Conservation (phyloP, 1,140 invertebrate species). For the Drosophila kikkawai region DNA sequence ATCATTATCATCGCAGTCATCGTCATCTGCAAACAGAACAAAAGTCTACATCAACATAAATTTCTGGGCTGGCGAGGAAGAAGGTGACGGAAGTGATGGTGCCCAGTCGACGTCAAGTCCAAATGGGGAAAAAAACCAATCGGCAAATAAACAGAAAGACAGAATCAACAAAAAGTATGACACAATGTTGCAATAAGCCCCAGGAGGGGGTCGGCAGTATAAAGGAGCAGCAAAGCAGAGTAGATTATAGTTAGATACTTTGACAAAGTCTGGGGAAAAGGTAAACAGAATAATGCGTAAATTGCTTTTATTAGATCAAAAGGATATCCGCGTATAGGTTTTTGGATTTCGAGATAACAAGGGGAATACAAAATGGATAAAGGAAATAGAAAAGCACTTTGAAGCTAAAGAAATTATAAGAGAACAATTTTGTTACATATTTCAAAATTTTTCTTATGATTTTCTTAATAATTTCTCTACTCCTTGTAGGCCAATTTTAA, state of each 20-base stretch:
- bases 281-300: constrained; percentile 21
- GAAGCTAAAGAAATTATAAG: background rate
- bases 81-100: constrained; percentile 13
- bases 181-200: constrained; percentile 69
- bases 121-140: constrained; percentile 60
- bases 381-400: background rate
- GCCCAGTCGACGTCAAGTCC: constrained; percentile 30
- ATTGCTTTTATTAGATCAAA: constrained; percentile 19
- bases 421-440: background rate
- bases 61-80: background rate
- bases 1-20: constrained; percentile 22
- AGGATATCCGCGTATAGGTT: background rate
- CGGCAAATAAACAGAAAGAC: constrained; percentile 70
- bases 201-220: background rate
- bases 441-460: background rate
- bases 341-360: background rate
- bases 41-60: constrained; percentile 45
- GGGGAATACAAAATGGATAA: background rate
- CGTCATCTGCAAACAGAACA: constrained; percentile 45
- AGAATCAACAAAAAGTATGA: constrained; percentile 79
- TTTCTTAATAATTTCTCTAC: background rate
- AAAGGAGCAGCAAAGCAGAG: constrained; percentile 3
- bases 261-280: background rate
- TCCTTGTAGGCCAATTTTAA: background rate
- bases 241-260: constrained; percentile 19